Conservation (phyloP, 2,113 vertebrate species). For the Epinephelus moara region DNA sequence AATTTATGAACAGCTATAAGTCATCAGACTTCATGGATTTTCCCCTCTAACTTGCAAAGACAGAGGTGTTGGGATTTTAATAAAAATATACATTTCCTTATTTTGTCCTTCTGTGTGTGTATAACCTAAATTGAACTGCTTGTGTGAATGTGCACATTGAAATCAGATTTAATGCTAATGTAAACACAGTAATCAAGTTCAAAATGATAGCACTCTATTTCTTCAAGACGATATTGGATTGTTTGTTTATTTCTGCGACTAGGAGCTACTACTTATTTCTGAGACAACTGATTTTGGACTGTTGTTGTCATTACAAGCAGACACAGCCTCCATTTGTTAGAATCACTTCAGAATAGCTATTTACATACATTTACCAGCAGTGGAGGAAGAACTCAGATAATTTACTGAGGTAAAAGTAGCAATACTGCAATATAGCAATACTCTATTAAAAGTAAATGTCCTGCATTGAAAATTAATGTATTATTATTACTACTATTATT, state of each 20-base stretch:
- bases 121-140: not conserved
- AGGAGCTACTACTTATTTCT: too few relatives aligned
- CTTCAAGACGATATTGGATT: too few relatives aligned
- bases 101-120: not conserved
- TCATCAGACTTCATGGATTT: not conserved
- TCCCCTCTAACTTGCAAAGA: not conserved
- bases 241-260: too few relatives aligned
- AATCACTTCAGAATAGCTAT: too few relatives aligned
- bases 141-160: not conserved
- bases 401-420: not conserved
- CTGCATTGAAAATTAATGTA: not conserved
- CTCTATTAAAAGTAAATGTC: not conserved
- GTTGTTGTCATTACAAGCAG: too few relatives aligned
- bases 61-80: not conserved
- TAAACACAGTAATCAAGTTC: not conserved
- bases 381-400: not conserved
- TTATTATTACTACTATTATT: not conserved
- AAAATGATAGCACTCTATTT: too few relatives aligned
- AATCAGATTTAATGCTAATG: not conserved
- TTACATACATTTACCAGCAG: not conserved
- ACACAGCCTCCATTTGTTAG: too few relatives aligned
- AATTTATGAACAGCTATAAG: conserved; percentile 28
- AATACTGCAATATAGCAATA: not conserved
- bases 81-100: not conserved
- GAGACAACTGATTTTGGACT: too few relatives aligned